Evolutionary conservation across 1,140 invertebrate genomes (phyloP).

Genomic region (Drosophila grimshawi): DNA sequence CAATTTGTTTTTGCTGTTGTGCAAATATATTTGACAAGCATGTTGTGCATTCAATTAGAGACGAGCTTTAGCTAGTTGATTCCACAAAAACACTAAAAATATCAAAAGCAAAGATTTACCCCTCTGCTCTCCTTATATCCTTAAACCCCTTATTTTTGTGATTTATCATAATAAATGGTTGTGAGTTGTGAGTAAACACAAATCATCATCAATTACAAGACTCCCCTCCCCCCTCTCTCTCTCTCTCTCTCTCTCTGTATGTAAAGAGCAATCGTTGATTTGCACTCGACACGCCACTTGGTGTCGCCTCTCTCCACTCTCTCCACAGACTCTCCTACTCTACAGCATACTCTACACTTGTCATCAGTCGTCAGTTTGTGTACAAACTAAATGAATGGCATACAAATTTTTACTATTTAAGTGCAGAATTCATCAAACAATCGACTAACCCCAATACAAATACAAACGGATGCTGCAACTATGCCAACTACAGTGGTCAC

Average conservation of each 20-base stretch:
- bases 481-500: not conserved
- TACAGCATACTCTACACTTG: not conserved
- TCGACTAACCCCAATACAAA: slow-evolving; percentile 27
- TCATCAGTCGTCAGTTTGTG: slow-evolving; percentile 42
- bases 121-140: not conserved
- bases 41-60: slow-evolving; percentile 78
- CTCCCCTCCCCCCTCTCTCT: not conserved
- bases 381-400: slow-evolving; percentile 76
- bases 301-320: not conserved
- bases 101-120: slow-evolving; percentile 47
- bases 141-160: slow-evolving; percentile 33
- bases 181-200: slow-evolving; percentile 30
- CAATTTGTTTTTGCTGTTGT: slow-evolving; percentile 47
- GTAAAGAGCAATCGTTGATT: slow-evolving; percentile 50
- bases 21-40: slow-evolving; percentile 59
- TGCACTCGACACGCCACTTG: slow-evolving; percentile 28
- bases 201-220: slow-evolving; percentile 59
- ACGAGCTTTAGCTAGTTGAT: slow-evolving; percentile 35
- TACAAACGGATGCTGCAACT: slow-evolving; percentile 9
- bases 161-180: slow-evolving; percentile 82
- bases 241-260: not conserved
- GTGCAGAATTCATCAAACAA: slow-evolving; percentile 57
- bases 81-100: slow-evolving; percentile 74
- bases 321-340: not conserved
- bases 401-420: slow-evolving; percentile 71